Evolutionary conservation across 1,140 invertebrate genomes (phyloP).

Genomic region (Leptopilina boulardi): DNA sequence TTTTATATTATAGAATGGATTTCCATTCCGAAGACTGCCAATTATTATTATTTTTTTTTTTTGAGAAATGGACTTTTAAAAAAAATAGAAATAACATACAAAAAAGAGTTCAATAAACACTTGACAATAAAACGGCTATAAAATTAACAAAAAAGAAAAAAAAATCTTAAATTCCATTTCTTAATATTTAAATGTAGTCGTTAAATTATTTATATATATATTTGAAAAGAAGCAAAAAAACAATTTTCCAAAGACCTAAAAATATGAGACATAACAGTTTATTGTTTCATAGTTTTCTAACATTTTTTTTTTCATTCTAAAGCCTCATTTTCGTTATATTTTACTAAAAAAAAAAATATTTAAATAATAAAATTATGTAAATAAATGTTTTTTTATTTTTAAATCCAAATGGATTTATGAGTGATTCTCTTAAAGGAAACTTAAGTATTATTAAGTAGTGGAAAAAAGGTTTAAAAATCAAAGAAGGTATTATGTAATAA

Average conservation of each 20-base stretch:
- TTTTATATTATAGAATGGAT: background rate
- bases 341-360: background rate
- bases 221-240: no score
- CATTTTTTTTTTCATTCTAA: background rate
- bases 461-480: background rate
- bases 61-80: background rate
- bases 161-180: no score
- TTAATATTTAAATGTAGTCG: no score
- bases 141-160: no score
- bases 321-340: background rate
- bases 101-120: background rate
- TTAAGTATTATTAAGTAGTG: slow-evolving; percentile 17
- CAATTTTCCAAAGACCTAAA: no score
- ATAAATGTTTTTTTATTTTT: slow-evolving; percentile 1
- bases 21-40: slow-evolving; percentile 1
- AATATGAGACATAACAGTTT: no score
- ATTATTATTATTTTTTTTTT: background rate
- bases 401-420: background rate
- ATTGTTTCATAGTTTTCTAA: no score
- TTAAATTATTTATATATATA: no score
- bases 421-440: background rate
- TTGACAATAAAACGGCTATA: no score
- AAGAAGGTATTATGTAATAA: background rate
- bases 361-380: slow-evolving; percentile 7
- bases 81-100: background rate